These are phyloP conservation scores for Pandemis cinnamomeana DNA, from an alignment of 2,888 invertebrate genomes.

Conservation along the genomic window DNA sequence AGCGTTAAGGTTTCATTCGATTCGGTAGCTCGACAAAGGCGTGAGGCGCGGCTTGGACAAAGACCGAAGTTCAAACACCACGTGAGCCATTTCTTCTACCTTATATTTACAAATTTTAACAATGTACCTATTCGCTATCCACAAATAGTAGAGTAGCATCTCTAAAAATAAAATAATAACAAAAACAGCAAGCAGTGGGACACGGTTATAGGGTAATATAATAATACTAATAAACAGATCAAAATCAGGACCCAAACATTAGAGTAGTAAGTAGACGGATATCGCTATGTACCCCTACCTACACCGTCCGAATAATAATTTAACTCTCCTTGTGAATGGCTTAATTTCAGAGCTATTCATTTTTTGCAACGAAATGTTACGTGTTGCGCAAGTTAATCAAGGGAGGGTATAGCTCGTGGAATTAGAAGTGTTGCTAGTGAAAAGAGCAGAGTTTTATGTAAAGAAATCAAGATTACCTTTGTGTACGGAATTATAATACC, in stretches of 20 bases:
- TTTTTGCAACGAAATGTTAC: conserved; percentile 13
- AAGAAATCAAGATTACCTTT: conserved; percentile 5
- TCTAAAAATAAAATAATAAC: no score
- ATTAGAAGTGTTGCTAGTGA: conserved; percentile 7
- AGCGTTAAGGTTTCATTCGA: not conserved
- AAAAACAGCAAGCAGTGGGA: no score
- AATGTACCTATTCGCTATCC: not conserved
- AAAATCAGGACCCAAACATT: not conserved
- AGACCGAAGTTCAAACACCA: not conserved
- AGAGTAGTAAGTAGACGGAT: not conserved
- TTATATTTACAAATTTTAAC: not conserved
- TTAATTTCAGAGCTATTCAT: conserved; percentile 18
- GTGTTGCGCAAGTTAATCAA: conserved; percentile 17
- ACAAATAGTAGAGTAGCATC: not conserved
- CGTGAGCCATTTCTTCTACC: not conserved
- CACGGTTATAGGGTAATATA: no score
- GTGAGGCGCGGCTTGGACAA: not conserved
- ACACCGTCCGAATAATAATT: conserved; percentile 2
- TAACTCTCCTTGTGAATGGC: conserved; percentile 5
- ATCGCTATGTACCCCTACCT: not conserved
- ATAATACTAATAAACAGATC: not conserved
- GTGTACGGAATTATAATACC: conserved; percentile 1
- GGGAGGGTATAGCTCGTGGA: not conserved
- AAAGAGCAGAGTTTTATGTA: conserved; percentile 8
- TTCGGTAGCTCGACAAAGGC: not conserved